Evolutionary conservation across 2,888 invertebrate genomes (phyloP).

Genomic region (Ischnus inquisitorius): DNA sequence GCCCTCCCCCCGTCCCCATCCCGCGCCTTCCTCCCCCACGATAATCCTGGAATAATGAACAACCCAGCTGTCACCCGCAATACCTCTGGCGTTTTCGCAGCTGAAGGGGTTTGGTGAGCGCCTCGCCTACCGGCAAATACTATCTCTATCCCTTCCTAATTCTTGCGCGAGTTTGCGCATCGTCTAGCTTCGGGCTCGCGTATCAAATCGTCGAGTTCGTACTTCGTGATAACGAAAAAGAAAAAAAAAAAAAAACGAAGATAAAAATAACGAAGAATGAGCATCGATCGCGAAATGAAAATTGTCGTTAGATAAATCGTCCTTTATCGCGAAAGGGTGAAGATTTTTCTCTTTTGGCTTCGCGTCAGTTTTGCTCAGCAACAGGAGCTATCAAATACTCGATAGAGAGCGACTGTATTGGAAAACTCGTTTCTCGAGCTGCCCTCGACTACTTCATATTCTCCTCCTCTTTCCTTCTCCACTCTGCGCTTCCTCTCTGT

Average conservation of each 20-base stretch:
- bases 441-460: conserved; percentile 52
- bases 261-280: background rate
- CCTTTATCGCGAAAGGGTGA: conserved; percentile 19
- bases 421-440: conserved; percentile 74
- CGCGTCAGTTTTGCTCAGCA: conserved; percentile 13
- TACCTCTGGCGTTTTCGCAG: conserved; percentile 70
- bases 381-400: conserved; percentile 56
- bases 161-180: conserved; percentile 75
- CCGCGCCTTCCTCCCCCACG: conserved; percentile 62
- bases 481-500: conserved; percentile 57
- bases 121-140: conserved; percentile 75
- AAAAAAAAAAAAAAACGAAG: conserved; percentile 32
- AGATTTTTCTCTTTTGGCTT: conserved; percentile 15
- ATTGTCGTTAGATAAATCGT: conserved; percentile 31
- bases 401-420: conserved; percentile 70
- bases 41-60: conserved; percentile 85
- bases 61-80: conserved; percentile 83
- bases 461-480: background rate
- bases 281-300: background rate
- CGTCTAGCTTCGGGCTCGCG: conserved; percentile 7
- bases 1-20: conserved; percentile 34
- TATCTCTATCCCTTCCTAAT: conserved; percentile 52
- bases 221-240: background rate
- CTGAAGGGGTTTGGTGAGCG: conserved; percentile 53
- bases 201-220: conserved; percentile 2